Conservation (phyloP, 2,113 vertebrate genomes). For the Gymnogyps californianus region DNA sequence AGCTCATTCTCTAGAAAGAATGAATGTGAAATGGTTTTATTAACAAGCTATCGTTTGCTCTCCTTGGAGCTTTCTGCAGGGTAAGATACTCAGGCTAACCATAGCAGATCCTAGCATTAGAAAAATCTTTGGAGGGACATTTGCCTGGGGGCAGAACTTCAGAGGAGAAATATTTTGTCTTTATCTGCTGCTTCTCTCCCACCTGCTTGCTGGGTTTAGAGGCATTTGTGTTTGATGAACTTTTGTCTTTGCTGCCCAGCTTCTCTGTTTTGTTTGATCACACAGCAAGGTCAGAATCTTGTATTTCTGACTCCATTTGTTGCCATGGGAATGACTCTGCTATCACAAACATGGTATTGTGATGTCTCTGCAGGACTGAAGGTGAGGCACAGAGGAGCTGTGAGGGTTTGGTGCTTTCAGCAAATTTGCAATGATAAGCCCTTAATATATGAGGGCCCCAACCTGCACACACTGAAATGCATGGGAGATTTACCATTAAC, state of each 20-base stretch:
- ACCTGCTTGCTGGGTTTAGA: background rate
- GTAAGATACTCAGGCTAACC: background rate
- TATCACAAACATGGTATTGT: slow-evolving; percentile 7
- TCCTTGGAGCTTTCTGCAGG: background rate
- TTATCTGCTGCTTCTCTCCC: background rate
- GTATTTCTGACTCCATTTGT: slow-evolving; percentile 37
- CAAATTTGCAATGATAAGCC: slow-evolving; percentile 30
- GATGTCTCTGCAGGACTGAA: slow-evolving; percentile 45
- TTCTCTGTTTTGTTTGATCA: slow-evolving; percentile 6
- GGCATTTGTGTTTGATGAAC: background rate
- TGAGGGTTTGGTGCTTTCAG: slow-evolving; percentile 29
- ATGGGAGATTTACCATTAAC: slow-evolving; percentile 15
- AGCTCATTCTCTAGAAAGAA: background rate
- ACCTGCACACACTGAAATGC: slow-evolving; percentile 1
- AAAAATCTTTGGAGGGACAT: background rate
- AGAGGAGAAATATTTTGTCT: background rate
- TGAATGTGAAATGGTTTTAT: background rate
- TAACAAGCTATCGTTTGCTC: background rate
- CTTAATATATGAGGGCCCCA: slow-evolving; percentile 16
- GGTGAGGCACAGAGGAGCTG: slow-evolving; percentile 30
- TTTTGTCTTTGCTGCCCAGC: background rate
- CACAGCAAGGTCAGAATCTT: slow-evolving; percentile 4
- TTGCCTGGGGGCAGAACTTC: background rate
- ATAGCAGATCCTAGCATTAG: background rate
- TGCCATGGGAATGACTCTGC: slow-evolving; percentile 58